Base-by-base conservation (phyloP, 2,888 invertebrate species). In the Drosophila quinaria region DNA sequence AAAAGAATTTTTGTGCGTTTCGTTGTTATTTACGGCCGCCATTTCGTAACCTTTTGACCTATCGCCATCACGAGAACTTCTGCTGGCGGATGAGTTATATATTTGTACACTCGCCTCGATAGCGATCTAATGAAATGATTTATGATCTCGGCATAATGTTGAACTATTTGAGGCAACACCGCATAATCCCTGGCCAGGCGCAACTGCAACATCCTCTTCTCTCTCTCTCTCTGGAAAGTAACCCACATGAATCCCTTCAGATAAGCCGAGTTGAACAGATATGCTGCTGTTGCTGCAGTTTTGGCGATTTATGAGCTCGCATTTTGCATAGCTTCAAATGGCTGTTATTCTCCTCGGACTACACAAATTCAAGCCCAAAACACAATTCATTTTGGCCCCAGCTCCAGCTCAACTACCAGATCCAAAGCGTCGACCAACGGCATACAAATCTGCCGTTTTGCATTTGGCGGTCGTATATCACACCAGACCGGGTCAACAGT, bases 301-400 rank as follows among this genome's bases (percentile, higher is more conserved):
- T 59, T 42, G 39, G 59, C 62, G 61, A 84, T 84, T 84, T 84
- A 84, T 63, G 89, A 68, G 85, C 69, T 72, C 62, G 70, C 66
- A 78, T 87, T 84, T 89, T 84, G 88, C 84, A 84, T 84, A 89
- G 89, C 81, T 84, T 87, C 84, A 65, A 89, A 89, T 87, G 85
- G 75, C 75, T 72, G 68, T 80, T 76, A 76, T 62, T 63, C 65
- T 58, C 74, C 73, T 81, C 56, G 65, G 62, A 66, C 72, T 72
- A 76, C 77, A 61, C 78, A 80, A 78, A 81, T 88, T 59, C 73
- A 65, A 62, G 35, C 60, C 39, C 64, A 68, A 69, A 62, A 62
- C 76, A 70, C 80, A 77, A 75, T 75, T 83, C 81, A 83, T 83
- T 82, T 73, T 65, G 55, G 46, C 13, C 33, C 31, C 13, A 33